Base-by-base conservation (phyloP, 2,797 vertebrate species). In the Brachymystax lenok region DNA sequence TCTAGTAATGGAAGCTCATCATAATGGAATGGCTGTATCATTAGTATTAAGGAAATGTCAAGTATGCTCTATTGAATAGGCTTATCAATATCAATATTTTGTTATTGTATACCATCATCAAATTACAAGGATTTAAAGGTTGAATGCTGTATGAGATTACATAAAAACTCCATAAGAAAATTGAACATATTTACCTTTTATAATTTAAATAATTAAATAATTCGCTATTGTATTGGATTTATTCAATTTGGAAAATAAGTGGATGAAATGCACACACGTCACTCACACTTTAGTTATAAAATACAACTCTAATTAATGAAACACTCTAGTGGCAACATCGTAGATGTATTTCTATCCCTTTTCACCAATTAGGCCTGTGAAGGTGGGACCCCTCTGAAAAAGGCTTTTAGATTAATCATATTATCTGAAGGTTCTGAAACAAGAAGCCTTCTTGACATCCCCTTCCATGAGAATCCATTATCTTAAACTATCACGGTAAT, bases 321-420 rank as follows among this genome's bases (percentile, higher is more conserved):
- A 90, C 83, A 85, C 87, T 92, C 87, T 86, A 83, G 73, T 87
- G 88, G 81, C 89, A 91, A 84, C 91, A 92, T 90, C 84, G 95
- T 92, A 95, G 92, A 96, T 93, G 92, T 92, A 93, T 94, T 88
- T 92, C 90, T 89, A 93, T 93, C 94, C 85, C 93, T 96, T 95
- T 93, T 95, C 93, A 88, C 92, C 96, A 99, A 97, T 99, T 98
- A 98, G 95, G 96, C 89, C 73, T 95, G 94, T 96, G 96, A 96
- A 95, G 96, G 95, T 95, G 88, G 90, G 88, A 94, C 94, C 96
- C 95, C 93, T 93, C 94, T 90, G 95, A 96, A 96, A 97, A 96
- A 96, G 95, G 98, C 98, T 99, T 99, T 99, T 98, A 99, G 97
- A 99, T 99, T 99, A 99, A 99, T 99, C 97, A 99, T 99, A 99